phyloP scores from a whole-genome alignment of 1,140 invertebrate genomes.

The Hestina assimilis region DNA sequence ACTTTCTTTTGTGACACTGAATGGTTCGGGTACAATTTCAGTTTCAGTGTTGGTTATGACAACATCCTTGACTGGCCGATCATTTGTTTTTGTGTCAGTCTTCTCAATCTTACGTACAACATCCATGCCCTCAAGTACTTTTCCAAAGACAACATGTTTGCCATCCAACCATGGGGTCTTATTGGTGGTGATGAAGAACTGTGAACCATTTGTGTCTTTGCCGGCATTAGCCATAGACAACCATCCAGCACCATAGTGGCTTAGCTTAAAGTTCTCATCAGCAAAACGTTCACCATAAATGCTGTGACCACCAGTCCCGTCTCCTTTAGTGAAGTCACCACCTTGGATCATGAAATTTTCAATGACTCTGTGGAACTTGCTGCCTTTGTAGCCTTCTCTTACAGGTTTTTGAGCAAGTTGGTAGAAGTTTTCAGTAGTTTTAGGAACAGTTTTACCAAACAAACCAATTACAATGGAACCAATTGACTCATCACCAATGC shows the following conservation, averaged over 20 bases:
- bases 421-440: slow-evolving; percentile 95
- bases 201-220: slow-evolving; percentile 98
- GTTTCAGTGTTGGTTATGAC: slow-evolving; percentile 87
- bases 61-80: slow-evolving; percentile 89
- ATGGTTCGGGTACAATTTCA: slow-evolving; percentile 85
- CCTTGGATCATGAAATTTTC: too few species aligned
- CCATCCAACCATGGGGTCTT: slow-evolving; percentile 97
- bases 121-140: slow-evolving; percentile 94
- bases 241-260: slow-evolving; percentile 98
- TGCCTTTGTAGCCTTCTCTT: slow-evolving; percentile 92
- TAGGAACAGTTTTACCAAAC: slow-evolving; percentile 96
- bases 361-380: slow-evolving; percentile 95
- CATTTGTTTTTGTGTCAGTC: slow-evolving; percentile 84
- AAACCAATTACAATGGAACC: slow-evolving; percentile 95
- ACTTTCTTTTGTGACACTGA: slow-evolving; percentile 89
- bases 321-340: slow-evolving; percentile 94
- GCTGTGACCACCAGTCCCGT: slow-evolving; percentile 94
- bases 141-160: slow-evolving; percentile 98
- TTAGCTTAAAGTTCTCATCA: slow-evolving; percentile 98
- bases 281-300: slow-evolving; percentile 96
- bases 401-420: slow-evolving; percentile 87
- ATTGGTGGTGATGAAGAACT: slow-evolving; percentile 97
- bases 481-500: slow-evolving; percentile 86
- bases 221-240: slow-evolving; percentile 97
- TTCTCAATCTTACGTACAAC: slow-evolving; percentile 92